Conservation (phyloP, 2,797 vertebrate species). For the Fistularia commersonii region DNA sequence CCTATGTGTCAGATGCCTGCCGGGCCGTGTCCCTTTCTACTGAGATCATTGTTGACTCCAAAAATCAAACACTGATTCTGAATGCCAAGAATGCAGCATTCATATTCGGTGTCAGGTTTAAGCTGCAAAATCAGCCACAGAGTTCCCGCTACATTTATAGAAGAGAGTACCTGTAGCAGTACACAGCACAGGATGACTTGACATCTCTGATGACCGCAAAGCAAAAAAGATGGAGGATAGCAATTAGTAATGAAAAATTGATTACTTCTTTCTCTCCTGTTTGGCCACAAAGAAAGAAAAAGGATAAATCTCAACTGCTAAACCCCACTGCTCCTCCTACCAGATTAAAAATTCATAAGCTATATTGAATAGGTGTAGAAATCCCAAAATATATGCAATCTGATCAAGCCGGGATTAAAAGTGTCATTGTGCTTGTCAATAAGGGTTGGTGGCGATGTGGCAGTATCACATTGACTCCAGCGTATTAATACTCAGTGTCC, state of each 20-base stretch:
- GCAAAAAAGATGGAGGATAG: slow-evolving; percentile 11
- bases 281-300: slow-evolving; percentile 23
- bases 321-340: slow-evolving; percentile 34
- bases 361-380: slow-evolving; percentile 70
- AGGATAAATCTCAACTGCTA: slow-evolving; percentile 38
- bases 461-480: slow-evolving; percentile 81
- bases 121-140: not conserved
- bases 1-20: too few relatives aligned
- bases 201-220: slow-evolving; percentile 10
- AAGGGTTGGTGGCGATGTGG: slow-evolving; percentile 69
- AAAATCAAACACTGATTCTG: too few relatives aligned
- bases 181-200: slow-evolving; percentile 4
- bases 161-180: too few relatives aligned
- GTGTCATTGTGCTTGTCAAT: slow-evolving; percentile 80
- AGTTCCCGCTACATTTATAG: not conserved
- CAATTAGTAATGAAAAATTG: slow-evolving; percentile 14
- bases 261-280: slow-evolving; percentile 17
- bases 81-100: too few relatives aligned
- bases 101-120: too few relatives aligned
- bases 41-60: too few relatives aligned
- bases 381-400: slow-evolving; percentile 78
- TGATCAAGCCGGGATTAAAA: slow-evolving; percentile 81
- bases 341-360: slow-evolving; percentile 79
- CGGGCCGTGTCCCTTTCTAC: too few relatives aligned
- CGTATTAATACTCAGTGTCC: slow-evolving; percentile 87